Conservation (phyloP, 1,140 invertebrate species). For the Hylaeus anthracinus region DNA sequence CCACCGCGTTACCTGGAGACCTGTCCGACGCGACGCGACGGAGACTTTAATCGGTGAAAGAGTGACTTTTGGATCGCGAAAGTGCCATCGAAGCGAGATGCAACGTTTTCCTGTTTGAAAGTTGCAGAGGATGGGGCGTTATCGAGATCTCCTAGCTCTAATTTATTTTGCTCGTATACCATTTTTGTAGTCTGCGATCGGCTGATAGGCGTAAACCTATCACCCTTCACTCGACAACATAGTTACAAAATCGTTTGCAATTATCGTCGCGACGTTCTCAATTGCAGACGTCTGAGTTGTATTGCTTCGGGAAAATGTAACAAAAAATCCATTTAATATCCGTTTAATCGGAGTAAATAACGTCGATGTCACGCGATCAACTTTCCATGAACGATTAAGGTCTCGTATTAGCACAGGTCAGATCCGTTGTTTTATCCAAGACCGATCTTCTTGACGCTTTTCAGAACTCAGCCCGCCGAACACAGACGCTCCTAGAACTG, state of each 20-base stretch:
- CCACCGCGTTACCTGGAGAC: not conserved
- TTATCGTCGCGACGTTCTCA: not conserved
- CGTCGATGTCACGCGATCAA: not conserved
- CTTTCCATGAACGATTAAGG: not conserved
- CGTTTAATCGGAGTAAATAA: not conserved
- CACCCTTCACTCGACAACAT: slow-evolving; percentile 56
- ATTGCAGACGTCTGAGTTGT: not conserved
- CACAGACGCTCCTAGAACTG: slow-evolving; percentile 83
- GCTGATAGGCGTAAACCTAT: slow-evolving; percentile 21
- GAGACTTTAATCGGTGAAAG: not conserved
- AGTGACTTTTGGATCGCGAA: not conserved
- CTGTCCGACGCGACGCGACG: not conserved
- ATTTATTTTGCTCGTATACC: not conserved
- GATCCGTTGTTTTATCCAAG: not conserved
- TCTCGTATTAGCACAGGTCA: not conserved
- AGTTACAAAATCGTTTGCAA: slow-evolving; percentile 33
- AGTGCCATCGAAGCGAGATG: no score
- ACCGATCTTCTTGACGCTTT: slow-evolving; percentile 64
- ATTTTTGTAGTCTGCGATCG: not conserved
- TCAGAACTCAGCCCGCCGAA: slow-evolving; percentile 87
- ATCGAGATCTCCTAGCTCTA: not conserved
- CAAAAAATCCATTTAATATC: not conserved
- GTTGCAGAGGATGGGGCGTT: not conserved
- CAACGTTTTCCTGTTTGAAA: not conserved
- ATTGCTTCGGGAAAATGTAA: not conserved